A percentile compares a stretch with the other conserved stretches of the same genome.
Conservation (phyloP, 1,140 invertebrate genomes). For the Neodiprion virginianus region DNA sequence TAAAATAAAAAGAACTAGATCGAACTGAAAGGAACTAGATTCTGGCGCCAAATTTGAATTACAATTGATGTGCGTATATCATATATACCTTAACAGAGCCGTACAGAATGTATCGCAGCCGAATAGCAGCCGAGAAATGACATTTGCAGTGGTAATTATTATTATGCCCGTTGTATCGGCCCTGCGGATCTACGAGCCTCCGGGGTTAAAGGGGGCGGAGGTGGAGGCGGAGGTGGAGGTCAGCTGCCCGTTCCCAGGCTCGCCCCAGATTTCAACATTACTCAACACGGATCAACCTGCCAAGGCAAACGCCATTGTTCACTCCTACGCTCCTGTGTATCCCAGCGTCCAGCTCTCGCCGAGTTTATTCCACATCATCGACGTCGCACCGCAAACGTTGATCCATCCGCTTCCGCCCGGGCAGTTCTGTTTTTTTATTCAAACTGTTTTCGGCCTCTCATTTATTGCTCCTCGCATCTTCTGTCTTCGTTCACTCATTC, state of each 20-base stretch:
- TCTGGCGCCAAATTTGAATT: too few species aligned
- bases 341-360: neutral
- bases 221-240: conserved; percentile 31
- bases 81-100: too few species aligned
- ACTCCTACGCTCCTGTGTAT: conserved; percentile 40
- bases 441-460: neutral
- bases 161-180: conserved; percentile 1
- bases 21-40: too few species aligned
- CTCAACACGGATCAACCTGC: conserved; percentile 61
- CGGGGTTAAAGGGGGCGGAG: conserved; percentile 10
- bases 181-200: neutral
- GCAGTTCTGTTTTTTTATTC: neutral
- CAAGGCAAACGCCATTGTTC: conserved; percentile 52
- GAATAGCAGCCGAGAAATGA: conserved; percentile 5
- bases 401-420: neutral
- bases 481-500: too few species aligned
- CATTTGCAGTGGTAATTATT: conserved; percentile 4
- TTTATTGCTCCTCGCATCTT: neutral
- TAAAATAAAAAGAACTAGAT: too few species aligned
- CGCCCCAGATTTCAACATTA: conserved; percentile 64
- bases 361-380: conserved; percentile 7
- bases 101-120: neutral
- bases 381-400: neutral
- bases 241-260: conserved; percentile 58
- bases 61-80: too few species aligned